These are phyloP conservation scores for Corythucha ciliata DNA, from an alignment of 2,888 invertebrate genomes.

Conservation along the genomic window DNA sequence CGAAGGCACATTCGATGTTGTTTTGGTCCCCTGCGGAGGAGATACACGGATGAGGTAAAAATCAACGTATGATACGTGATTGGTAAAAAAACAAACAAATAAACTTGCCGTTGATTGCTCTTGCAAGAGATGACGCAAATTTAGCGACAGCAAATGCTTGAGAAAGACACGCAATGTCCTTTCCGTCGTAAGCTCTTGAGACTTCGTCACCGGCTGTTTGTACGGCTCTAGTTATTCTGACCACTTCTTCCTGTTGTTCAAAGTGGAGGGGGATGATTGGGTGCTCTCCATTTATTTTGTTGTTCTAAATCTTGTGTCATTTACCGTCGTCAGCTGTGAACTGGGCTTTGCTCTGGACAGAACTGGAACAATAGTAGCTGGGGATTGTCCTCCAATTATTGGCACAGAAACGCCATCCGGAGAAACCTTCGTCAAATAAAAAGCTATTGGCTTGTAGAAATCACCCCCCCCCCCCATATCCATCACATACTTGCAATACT, in stretches of 20 bases:
- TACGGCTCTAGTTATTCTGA: constrained; percentile 41
- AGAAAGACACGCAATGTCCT: constrained; percentile 51
- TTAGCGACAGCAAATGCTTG: constrained; percentile 54
- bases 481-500: constrained; percentile 44
- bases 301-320: too few species aligned
- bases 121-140: constrained; percentile 50
- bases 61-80: not conserved
- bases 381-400: constrained; percentile 67
- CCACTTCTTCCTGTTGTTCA: constrained; percentile 41
- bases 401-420: constrained; percentile 60
- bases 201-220: constrained; percentile 55
- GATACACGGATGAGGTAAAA: not conserved
- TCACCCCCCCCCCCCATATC: too few species aligned
- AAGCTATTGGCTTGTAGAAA: too few species aligned
- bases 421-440: constrained; percentile 9
- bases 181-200: constrained; percentile 54
- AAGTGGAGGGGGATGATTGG: not conserved
- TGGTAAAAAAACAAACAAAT: not conserved
- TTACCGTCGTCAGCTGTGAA: constrained; percentile 45
- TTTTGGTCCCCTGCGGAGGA: constrained; percentile 41
- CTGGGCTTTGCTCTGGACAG: constrained; percentile 59
- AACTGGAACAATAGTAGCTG: constrained; percentile 64
- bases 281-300: too few species aligned
- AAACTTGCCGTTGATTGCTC: constrained; percentile 39
- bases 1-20: constrained; percentile 26